These are phyloP conservation scores for Scyliorhinus canicula DNA, from an alignment of 2,797 vertebrate genomes.

Conservation along the genomic window DNA sequence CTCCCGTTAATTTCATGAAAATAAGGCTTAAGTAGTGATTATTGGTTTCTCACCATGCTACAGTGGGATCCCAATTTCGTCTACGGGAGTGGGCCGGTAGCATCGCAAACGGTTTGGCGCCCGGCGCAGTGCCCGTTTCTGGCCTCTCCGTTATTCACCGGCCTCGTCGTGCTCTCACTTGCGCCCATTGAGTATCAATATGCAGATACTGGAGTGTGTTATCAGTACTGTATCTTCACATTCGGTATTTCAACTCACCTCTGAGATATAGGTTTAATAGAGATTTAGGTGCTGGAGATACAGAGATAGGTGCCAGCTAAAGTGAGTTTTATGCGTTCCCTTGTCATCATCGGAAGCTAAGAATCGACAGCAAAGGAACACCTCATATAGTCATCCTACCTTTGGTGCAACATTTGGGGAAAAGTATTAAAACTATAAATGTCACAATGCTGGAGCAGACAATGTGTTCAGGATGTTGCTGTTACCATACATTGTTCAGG, in stretches of 20 bases:
- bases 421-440: neutral
- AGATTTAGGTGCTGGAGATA: too few relatives aligned
- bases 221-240: neutral
- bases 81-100: too few relatives aligned
- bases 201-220: neutral
- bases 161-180: too few relatives aligned
- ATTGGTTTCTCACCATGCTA: too few relatives aligned
- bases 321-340: neutral
- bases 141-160: too few relatives aligned
- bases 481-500: neutral
- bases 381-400: neutral
- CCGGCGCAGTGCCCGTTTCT: too few relatives aligned
- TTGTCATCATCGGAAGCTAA: neutral
- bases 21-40: too few relatives aligned
- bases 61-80: too few relatives aligned
- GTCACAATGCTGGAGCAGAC: neutral
- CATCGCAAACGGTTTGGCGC: too few relatives aligned
- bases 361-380: neutral
- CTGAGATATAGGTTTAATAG: neutral
- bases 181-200: too few relatives aligned
- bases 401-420: neutral
- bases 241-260: neutral
- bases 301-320: neutral
- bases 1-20: too few relatives aligned
- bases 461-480: neutral